Evolutionary conservation across 2,888 invertebrate genomes (phyloP).

Genomic region (Bibio marci): DNA sequence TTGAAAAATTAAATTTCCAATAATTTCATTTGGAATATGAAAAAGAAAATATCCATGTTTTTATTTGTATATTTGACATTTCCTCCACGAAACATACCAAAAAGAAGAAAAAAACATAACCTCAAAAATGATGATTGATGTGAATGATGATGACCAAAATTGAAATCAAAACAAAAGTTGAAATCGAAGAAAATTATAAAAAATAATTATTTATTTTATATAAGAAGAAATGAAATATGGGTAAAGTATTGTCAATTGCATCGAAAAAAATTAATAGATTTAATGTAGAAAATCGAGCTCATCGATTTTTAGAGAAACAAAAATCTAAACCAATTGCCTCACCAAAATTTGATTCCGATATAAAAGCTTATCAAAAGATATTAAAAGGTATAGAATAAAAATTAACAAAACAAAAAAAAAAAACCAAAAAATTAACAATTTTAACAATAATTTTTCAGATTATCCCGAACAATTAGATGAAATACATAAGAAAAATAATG

Average conservation of each 20-base stretch:
- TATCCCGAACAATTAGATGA: constrained; percentile 44
- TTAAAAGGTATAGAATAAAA: constrained; percentile 31
- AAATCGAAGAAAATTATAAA: too few relatives aligned
- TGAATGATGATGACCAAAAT: too few relatives aligned
- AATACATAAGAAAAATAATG: constrained; percentile 41
- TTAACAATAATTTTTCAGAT: constrained; percentile 22
- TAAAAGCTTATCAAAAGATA: constrained; percentile 44
- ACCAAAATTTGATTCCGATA: constrained; percentile 44
- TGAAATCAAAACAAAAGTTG: too few relatives aligned
- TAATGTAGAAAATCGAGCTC: constrained; percentile 61
- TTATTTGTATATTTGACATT: too few relatives aligned
- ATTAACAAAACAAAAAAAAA: constrained; percentile 8
- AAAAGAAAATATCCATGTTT: too few relatives aligned
- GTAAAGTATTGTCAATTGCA: constrained; percentile 41
- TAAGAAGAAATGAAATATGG: constrained; percentile 31
- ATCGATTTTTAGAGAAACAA: constrained; percentile 46
- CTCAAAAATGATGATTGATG: too few relatives aligned
- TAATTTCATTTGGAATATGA: too few relatives aligned
- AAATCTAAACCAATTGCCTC: constrained; percentile 44
- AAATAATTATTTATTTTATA: too few relatives aligned
- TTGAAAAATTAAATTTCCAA: too few relatives aligned
- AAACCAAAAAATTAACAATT: constrained; percentile 4
- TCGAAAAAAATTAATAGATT: constrained; percentile 44
- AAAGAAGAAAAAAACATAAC: too few relatives aligned
- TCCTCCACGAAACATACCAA: too few relatives aligned